Evolutionary conservation across 2,888 invertebrate species (phyloP).

Genomic region (Dynastes maya): DNA sequence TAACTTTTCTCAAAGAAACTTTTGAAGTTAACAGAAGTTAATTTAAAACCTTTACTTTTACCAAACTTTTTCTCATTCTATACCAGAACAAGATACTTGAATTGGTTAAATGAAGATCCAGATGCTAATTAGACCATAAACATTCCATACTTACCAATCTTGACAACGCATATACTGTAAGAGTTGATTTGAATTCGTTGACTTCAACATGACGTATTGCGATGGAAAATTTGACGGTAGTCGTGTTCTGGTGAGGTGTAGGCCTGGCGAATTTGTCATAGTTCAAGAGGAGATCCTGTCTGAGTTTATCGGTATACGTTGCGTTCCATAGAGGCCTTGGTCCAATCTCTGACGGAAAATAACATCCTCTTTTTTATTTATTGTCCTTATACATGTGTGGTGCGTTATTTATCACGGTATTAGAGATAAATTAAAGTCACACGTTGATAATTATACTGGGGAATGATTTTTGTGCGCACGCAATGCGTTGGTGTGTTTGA

Average conservation of each 20-base stretch:
- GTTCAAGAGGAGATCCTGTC: slow-evolving; percentile 74
- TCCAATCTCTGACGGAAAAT: slow-evolving; percentile 61
- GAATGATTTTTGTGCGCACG: too few relatives aligned
- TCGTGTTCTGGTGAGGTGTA: slow-evolving; percentile 72
- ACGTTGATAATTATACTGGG: slow-evolving; percentile 9
- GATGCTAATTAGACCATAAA: neutral
- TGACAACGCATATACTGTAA: slow-evolving; percentile 76
- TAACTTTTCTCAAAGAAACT: too few relatives aligned
- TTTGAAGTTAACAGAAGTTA: too few relatives aligned
- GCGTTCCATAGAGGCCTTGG: slow-evolving; percentile 73
- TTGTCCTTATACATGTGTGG: neutral
- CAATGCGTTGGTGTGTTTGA: too few relatives aligned
- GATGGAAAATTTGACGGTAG: slow-evolving; percentile 73
- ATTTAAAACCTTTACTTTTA: too few relatives aligned
- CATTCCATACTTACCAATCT: slow-evolving; percentile 72
- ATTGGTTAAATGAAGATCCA: neutral
- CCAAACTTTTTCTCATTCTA: too few relatives aligned
- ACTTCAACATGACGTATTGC: slow-evolving; percentile 78
- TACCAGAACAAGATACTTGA: too few relatives aligned
- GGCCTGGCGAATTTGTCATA: slow-evolving; percentile 75
- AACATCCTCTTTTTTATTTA: slow-evolving; percentile 31
- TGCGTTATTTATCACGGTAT: neutral
- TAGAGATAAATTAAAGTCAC: slow-evolving; percentile 3
- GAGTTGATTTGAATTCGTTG: slow-evolving; percentile 76
- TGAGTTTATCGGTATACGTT: slow-evolving; percentile 73